These are phyloP conservation scores for Patella caerulea DNA, from an alignment of 2,888 invertebrate species.

Conservation along the genomic window DNA sequence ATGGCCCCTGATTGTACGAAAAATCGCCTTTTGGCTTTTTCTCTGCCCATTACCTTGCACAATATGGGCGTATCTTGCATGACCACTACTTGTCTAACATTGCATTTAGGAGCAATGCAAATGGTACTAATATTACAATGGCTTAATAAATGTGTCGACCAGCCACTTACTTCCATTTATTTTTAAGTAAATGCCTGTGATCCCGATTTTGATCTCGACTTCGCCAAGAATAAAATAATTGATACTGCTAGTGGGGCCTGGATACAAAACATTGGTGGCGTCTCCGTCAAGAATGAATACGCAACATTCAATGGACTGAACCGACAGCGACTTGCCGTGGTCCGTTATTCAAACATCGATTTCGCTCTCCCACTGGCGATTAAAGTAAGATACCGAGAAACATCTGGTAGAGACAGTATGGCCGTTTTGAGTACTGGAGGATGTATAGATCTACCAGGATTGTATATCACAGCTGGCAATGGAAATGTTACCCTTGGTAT, in stretches of 20 bases:
- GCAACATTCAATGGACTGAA: neutral
- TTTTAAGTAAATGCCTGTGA: neutral
- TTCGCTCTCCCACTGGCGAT: neutral
- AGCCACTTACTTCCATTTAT: too few relatives aligned
- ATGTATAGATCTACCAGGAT: neutral
- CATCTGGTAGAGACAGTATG: neutral
- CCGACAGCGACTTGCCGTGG: neutral
- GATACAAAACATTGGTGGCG: neutral
- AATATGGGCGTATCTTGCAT: too few relatives aligned
- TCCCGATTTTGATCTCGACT: neutral
- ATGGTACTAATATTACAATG: too few relatives aligned
- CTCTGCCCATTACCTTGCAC: too few relatives aligned
- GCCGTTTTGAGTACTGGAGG: neutral
- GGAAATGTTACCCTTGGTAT: neutral
- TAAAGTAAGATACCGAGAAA: constrained; percentile 5
- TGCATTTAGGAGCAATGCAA: too few relatives aligned
- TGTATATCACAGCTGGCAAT: neutral
- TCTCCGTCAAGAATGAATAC: neutral
- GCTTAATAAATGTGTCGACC: too few relatives aligned
- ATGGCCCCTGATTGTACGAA: too few relatives aligned
- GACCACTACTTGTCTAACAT: too few relatives aligned
- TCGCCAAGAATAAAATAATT: neutral
- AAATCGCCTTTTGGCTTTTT: too few relatives aligned
- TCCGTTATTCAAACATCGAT: neutral
- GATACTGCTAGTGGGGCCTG: too few relatives aligned